Evolutionary conservation across 2,797 vertebrate genomes (phyloP), one percentile per base, ranked within the genome.

Genomic region (Nothura maculosa): DNA sequence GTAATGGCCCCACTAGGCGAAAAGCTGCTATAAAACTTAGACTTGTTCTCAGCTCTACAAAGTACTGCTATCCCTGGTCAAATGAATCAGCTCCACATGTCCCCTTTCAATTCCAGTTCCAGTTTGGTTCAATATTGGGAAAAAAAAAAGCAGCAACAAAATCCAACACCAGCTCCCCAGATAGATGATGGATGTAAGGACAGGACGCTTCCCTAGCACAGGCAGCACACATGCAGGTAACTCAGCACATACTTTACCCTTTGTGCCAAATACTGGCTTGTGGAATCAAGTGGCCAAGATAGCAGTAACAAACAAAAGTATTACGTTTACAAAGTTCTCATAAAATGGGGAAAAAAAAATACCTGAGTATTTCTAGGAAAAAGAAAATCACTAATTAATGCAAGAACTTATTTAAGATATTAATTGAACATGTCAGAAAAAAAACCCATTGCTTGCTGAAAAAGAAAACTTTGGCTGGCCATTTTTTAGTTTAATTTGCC

Each of bases 61-160:
- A 5, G 22, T 27, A 30, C 2, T 64, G 19, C 11, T 61, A 30
- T 48, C 76, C 50, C 45, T 55, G 0, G 0, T 52, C 13, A 89
- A 75, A 89, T 8, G 5, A 73, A 25, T 34, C 1, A 0, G 21
- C 36, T 69, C 30, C 81, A 12, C 27, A 57, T 54, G 8, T 43
- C 4, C 15, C 4, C 27, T 42, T 79, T 24, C 61, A 6, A 7
- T 47, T 73, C 52, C 27, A 63, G 40, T 9, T 43, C 42, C 42
- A 43, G 42, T 42, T 42, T 12, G 42, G 42, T 43, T 10, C 30
- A 3, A 16, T 20, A 11, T 0, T 13, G 12, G 18, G 15, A 27
- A 50, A 75, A 17, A 45, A 18, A 28, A 21, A 38, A 18, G 1
- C 8, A 62, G 34, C 81, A 74, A n/a, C 32, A 38, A 76, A 92